Base-by-base conservation (phyloP, 2,113 vertebrate species). In the Carassius gibelio region DNA sequence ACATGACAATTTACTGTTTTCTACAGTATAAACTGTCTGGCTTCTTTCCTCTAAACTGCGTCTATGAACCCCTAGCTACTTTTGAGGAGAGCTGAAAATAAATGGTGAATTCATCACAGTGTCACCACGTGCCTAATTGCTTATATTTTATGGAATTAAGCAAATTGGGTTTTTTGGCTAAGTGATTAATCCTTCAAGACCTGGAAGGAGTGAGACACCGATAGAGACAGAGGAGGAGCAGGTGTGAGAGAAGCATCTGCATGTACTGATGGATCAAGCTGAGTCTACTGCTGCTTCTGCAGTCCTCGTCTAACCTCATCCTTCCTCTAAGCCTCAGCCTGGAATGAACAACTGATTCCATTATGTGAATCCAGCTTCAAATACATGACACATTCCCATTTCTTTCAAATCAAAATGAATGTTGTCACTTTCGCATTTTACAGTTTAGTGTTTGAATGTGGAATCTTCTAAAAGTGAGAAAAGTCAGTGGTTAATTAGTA, bases 121-220 rank as follows among this genome's bases (percentile, higher is more conserved):
- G 75, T 55, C 80, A 79, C 81, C 21, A 34, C 55, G 9, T 71
- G 81, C n/a, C 45, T 86, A 88, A 88, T 86, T 85, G 75, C 84
- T 83, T 78, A 59, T 78, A 88, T 85, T 88, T 83, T 26, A 69
- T 57, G 55, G 66, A 85, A 83, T 85, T 85, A 80, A 26, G 82
- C 57, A 75, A 85, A 81, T 64, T 66, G 76, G 48, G 57, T 71
- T 76, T 75, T 34, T 75, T 74, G 75, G 69, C 52, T 15, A 45
- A 59, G 75, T 62, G 64, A 83, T 88, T 83, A 79, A 85, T 85
- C 74, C 85, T 76, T 71, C 6, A 71, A 77, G 75, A 74, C 61
- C 21, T 19, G 34, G 71, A 52, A 21, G 45, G 76, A 61, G 36
- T 19, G 36, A 66, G 59, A 81, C 11, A 48, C 42, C 42, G 68